A percentile compares a stretch with the other conserved stretches of the same genome.
Conservation (phyloP, 2,797 vertebrate genomes). For the Megaceryle alcyon region DNA sequence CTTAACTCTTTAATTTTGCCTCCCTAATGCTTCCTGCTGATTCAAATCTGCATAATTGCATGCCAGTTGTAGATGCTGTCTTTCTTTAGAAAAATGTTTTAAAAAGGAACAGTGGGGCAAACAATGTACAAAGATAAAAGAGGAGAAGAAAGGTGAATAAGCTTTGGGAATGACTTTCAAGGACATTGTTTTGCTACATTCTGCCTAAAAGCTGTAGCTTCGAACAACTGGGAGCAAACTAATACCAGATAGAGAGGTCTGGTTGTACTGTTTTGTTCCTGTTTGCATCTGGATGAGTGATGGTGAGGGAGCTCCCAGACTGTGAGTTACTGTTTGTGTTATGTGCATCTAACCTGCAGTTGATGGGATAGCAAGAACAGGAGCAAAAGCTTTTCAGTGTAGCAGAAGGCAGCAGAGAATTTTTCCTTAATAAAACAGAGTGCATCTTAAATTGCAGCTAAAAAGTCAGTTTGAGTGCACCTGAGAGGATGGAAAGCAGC, state of each 20-base stretch:
- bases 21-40: background rate
- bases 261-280: background rate
- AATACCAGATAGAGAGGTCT: background rate
- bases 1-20: conserved; percentile 16
- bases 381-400: background rate
- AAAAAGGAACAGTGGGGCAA: background rate
- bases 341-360: background rate
- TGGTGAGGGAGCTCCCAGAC: background rate
- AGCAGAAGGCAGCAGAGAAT: background rate
- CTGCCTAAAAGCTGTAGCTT: background rate
- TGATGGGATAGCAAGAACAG: background rate
- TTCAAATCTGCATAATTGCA: background rate
- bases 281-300: background rate
- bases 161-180: background rate
- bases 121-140: background rate
- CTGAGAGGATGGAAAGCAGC: background rate
- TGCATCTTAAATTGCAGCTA: background rate
- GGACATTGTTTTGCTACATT: background rate
- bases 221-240: background rate
- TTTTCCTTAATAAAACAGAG: background rate
- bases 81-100: background rate
- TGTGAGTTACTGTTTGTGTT: background rate
- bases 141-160: background rate
- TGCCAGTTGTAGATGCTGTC: background rate
- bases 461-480: background rate